Evolutionary conservation across 2,888 invertebrate genomes (phyloP), one percentile per base, ranked within the genome.

Genomic region (Diarsia dahlii): DNA sequence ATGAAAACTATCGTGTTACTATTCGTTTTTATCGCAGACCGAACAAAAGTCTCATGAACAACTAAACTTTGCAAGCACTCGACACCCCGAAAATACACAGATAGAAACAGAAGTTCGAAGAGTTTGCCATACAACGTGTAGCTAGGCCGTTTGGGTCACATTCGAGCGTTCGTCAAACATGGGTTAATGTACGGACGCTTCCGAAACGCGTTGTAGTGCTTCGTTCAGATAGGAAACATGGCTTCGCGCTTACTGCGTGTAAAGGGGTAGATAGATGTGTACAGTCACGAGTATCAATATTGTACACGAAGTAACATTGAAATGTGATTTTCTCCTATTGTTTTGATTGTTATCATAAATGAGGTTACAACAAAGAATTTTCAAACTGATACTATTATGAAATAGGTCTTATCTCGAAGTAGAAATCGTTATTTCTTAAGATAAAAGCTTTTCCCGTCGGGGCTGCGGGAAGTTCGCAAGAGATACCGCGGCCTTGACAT

Each of bases 101-200:
- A 18, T 6, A n/a, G 63, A 63, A 63, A 63, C 63, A 23, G n/a
- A 46, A 63, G 23, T 45, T 45, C n/a, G 8, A 45, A 45, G n/a
- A 45, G 63, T 63, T 45, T 23, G 45, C 3, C n/a, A 23, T 15
- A 45, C n/a, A 63, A 4, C 45, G n/a, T 45, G 45, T 45, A 45
- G 9, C 45, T 63, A 12, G n/a, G 45, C 8, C n/a, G 45, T 63
- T 45, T 15, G 63, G n/a, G n/a, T 23, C 45, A 23, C 46, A 63
- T 63, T 63, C 45, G 63, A 63, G 63, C 45, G 63, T 45, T 63
- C 46, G 63, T 45, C 63, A 63, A 63, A 63, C 45, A 45, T 9
- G n/a, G 63, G n/a, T 8, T 9, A 23, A 62, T 62, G 20, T 62
- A 62, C 13, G 20, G 39, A 45, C 62, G 13, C 62, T 62, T 62